phyloP scores from a whole-genome alignment of 2,888 invertebrate genomes.

The Drosophila fulvimacula region DNA sequence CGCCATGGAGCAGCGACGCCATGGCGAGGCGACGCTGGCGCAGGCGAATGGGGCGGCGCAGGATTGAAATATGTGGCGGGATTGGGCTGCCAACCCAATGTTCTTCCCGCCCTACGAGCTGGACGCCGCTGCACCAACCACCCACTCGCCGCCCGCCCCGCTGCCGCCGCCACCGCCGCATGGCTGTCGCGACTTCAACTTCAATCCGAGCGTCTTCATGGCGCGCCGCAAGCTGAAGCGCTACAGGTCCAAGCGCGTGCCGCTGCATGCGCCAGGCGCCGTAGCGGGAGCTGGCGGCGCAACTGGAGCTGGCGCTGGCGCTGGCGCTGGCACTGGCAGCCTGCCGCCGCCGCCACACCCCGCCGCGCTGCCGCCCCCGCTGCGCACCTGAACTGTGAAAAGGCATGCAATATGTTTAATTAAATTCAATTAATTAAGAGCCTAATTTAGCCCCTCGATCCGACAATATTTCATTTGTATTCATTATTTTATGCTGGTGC shows the following conservation, averaged over 20 bases:
- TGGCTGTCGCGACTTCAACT: constrained; percentile 72
- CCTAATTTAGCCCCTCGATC: constrained; percentile 33
- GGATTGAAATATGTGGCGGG: constrained; percentile 88
- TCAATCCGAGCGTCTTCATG: constrained; percentile 83
- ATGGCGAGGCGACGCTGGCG: constrained; percentile 49
- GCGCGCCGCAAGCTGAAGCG: constrained; percentile 82
- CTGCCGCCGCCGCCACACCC: constrained; percentile 41
- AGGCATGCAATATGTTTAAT: constrained; percentile 71
- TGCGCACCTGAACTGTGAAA: constrained; percentile 64
- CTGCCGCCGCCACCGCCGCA: constrained; percentile 44
- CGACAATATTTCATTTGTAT: constrained; percentile 53
- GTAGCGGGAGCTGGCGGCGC: constrained; percentile 1
- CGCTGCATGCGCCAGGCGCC: constrained; percentile 31
- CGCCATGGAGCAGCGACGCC: constrained; percentile 69
- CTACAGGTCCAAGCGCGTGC: constrained; percentile 73
- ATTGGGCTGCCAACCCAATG: constrained; percentile 85
- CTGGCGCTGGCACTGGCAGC: constrained; percentile 15
- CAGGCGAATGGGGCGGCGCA: constrained; percentile 90
- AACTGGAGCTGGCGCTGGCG: neutral
- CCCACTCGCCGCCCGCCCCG: constrained; percentile 56
- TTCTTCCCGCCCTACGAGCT: constrained; percentile 82
- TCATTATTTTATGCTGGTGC: constrained; percentile 72
- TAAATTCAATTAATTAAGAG: constrained; percentile 22
- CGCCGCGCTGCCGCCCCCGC: constrained; percentile 40
- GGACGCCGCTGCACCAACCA: constrained; percentile 48